These are phyloP conservation scores for Archips xylosteana DNA, from an alignment of 2,888 invertebrate genomes.

Conservation along the genomic window DNA sequence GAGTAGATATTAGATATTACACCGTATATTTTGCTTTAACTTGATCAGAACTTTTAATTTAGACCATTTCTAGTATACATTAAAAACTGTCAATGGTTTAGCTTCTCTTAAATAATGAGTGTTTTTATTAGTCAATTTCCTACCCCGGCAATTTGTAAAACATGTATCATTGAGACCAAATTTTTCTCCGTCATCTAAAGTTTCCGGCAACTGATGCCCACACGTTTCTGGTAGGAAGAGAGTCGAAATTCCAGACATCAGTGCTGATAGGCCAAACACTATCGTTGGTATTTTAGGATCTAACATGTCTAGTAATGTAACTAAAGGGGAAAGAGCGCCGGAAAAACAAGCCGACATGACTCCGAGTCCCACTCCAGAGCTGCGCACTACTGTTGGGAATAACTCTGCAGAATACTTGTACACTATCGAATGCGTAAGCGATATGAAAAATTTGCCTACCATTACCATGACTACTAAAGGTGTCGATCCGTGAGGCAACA, in stretches of 20 bases:
- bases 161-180: not conserved
- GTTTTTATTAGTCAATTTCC: not conserved
- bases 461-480: constrained; percentile 59
- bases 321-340: constrained; percentile 87
- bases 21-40: not conserved
- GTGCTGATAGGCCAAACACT: constrained; percentile 87
- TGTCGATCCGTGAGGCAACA: not conserved
- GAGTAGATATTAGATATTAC: no score
- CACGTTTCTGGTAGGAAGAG: constrained; percentile 88
- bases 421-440: constrained; percentile 90
- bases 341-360: not conserved
- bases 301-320: constrained; percentile 88
- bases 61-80: not conserved
- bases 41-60: not conserved
- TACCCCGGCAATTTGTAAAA: not conserved
- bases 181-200: constrained; percentile 67
- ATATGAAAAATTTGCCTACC: constrained; percentile 89
- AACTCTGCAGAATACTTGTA: constrained; percentile 92
- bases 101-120: not conserved
- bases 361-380: not conserved
- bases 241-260: constrained; percentile 87
- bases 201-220: constrained; percentile 84
- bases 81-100: not conserved
- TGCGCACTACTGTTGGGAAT: constrained; percentile 2
- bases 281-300: constrained; percentile 88